phyloP scores from a whole-genome alignment of 2,113 vertebrate species.

The Delphinus delphis region DNA sequence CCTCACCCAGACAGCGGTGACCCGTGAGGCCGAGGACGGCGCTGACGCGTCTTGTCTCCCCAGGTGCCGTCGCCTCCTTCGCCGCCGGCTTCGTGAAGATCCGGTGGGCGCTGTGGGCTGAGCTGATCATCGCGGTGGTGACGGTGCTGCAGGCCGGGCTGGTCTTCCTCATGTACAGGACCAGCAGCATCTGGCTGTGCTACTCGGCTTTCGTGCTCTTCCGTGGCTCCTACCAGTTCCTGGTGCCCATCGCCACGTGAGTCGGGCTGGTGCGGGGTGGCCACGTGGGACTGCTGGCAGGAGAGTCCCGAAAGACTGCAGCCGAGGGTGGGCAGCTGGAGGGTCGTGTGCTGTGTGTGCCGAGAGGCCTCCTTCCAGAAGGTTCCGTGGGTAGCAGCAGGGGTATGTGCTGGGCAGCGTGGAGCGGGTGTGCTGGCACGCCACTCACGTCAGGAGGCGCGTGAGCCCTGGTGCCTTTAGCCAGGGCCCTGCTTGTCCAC shows the following conservation, averaged over 20 bases:
- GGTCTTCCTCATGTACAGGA: slow-evolving; percentile 90
- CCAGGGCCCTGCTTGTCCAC: background rate
- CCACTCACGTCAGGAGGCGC: accelerated
- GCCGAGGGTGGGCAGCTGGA: accelerated
- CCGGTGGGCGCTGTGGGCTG: slow-evolving; percentile 92
- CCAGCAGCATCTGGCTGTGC: slow-evolving; percentile 90
- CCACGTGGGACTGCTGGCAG: background rate
- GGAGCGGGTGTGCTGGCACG: background rate
- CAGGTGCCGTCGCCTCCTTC: slow-evolving; percentile 91
- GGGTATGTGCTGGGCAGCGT: accelerated
- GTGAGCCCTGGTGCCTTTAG: background rate
- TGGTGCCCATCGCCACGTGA: slow-evolving; percentile 96
- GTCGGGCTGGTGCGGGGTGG: slow-evolving; percentile 66
- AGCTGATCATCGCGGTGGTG: slow-evolving; percentile 89
- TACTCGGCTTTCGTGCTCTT: slow-evolving; percentile 91
- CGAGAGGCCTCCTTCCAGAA: background rate
- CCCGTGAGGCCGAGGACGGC: background rate
- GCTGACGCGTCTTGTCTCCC: background rate
- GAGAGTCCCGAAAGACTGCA: background rate
- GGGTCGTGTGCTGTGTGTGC: background rate
- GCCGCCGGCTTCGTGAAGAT: slow-evolving; percentile 89
- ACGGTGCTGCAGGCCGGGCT: slow-evolving; percentile 90
- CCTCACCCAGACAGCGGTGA: accelerated
- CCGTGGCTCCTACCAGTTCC: slow-evolving; percentile 93
- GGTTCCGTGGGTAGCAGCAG: background rate